phyloP scores from a whole-genome alignment of 2,888 invertebrate genomes.

The Macaria liturata region DNA sequence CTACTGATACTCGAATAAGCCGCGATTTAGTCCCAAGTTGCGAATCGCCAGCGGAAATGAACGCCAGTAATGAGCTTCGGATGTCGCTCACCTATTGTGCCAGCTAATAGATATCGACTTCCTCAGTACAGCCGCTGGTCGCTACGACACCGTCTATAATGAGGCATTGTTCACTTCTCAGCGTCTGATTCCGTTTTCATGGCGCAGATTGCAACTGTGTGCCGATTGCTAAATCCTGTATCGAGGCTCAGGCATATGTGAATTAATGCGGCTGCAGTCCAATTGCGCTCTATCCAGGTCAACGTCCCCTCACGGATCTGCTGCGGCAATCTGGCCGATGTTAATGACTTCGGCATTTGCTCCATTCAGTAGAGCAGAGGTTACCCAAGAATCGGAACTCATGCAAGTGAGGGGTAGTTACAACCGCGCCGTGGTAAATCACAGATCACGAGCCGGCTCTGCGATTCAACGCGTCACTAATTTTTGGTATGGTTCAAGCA shows the following conservation, averaged over 20 bases:
- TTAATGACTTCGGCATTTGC: slow-evolving; percentile 63
- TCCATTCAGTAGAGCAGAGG: slow-evolving; percentile 28
- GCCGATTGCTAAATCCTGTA: slow-evolving; percentile 53
- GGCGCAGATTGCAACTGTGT: slow-evolving; percentile 55
- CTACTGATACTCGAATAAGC: slow-evolving; percentile 54
- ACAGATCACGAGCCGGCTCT: slow-evolving; percentile 57
- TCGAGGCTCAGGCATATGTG: slow-evolving; percentile 33
- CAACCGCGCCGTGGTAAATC: slow-evolving; percentile 53
- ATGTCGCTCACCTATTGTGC: slow-evolving; percentile 83
- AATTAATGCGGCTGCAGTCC: slow-evolving; percentile 31
- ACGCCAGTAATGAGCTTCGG: slow-evolving; percentile 81
- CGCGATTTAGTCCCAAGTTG: slow-evolving; percentile 67
- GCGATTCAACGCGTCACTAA: slow-evolving; percentile 31
- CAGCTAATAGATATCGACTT: slow-evolving; percentile 82
- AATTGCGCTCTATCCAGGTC: slow-evolving; percentile 49
- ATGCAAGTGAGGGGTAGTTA: slow-evolving; percentile 42
- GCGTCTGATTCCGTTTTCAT: slow-evolving; percentile 67
- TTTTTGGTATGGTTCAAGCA: slow-evolving; percentile 33
- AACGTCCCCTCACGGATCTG: slow-evolving; percentile 62
- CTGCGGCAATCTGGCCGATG: slow-evolving; percentile 54
- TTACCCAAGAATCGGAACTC: slow-evolving; percentile 51
- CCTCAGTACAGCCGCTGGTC: slow-evolving; percentile 72
- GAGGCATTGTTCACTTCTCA: slow-evolving; percentile 74
- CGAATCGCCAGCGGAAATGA: slow-evolving; percentile 78
- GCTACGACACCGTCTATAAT: slow-evolving; percentile 68